phyloP scores from a whole-genome alignment of 2,888 invertebrate genomes.

The Matsumyia berberina region DNA sequence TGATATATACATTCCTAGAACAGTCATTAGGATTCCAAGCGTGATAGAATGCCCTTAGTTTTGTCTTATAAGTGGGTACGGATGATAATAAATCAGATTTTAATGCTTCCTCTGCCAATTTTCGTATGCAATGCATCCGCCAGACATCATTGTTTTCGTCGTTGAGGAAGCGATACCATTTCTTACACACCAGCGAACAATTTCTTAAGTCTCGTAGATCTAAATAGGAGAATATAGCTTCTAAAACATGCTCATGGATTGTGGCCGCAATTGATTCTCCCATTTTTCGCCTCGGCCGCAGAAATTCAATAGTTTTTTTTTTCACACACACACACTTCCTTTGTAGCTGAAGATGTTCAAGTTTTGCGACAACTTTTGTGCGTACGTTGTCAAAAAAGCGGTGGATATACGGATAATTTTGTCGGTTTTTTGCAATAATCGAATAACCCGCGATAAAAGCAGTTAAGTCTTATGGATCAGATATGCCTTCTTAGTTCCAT shows the following conservation, averaged over 20 bases:
- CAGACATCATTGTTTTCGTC: conserved; percentile 98
- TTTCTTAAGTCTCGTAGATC: conserved; percentile 93
- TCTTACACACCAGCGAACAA: conserved; percentile 96
- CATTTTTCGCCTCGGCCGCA: conserved; percentile 82
- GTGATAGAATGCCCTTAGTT: conserved; percentile 96
- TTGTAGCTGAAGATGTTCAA: conserved; percentile 21
- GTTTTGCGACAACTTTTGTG: conserved; percentile 58
- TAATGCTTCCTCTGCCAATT: conserved; percentile 92
- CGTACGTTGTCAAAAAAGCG: conserved; percentile 62
- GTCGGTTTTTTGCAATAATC: conserved; percentile 1
- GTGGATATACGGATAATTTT: conserved; percentile 6
- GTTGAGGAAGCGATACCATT: conserved; percentile 94
- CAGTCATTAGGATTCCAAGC: conserved; percentile 99
- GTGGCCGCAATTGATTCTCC: conserved; percentile 87
- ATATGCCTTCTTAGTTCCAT: conserved; percentile 70
- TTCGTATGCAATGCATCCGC: conserved; percentile 94
- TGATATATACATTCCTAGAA: conserved; percentile 98
- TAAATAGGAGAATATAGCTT: conserved; percentile 96
- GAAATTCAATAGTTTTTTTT: conserved; percentile 20
- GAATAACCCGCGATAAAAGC: neutral
- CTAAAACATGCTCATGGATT: conserved; percentile 92
- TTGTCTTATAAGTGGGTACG: conserved; percentile 95
- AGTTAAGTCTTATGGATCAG: conserved; percentile 41
- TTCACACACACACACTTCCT: neutral
- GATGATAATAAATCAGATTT: conserved; percentile 96